These are phyloP conservation scores for Oegoconia quadripuncta DNA, from an alignment of 2,888 invertebrate genomes.

Conservation along the genomic window DNA sequence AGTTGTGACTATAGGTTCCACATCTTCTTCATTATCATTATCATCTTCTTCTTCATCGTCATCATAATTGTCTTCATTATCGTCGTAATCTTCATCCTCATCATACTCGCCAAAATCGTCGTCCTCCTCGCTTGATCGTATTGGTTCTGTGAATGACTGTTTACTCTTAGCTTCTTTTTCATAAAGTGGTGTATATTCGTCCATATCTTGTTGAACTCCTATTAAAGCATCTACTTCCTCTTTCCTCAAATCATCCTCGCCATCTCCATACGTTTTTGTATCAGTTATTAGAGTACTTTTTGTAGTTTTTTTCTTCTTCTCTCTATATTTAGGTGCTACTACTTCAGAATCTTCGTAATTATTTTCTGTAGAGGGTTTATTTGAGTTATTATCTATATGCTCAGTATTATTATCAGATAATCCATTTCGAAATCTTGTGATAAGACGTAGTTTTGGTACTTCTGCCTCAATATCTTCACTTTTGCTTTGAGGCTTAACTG, in stretches of 20 bases:
- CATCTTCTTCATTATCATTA: constrained; percentile 25
- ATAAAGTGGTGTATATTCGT: constrained; percentile 59
- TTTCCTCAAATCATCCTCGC: constrained; percentile 48
- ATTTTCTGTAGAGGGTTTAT: constrained; percentile 3
- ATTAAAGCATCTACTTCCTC: constrained; percentile 64
- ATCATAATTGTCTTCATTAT: constrained; percentile 26
- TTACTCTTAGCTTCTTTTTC: constrained; percentile 48
- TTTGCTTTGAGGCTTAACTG: constrained; percentile 27
- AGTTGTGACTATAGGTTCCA: constrained; percentile 30
- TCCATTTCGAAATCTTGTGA: constrained; percentile 54
- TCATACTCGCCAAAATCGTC: constrained; percentile 26
- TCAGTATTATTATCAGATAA: constrained; percentile 25
- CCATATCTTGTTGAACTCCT: constrained; percentile 54
- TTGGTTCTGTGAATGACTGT: constrained; percentile 15
- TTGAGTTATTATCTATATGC: constrained; percentile 16
- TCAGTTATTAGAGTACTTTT: constrained; percentile 70
- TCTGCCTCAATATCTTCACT: constrained; percentile 28
- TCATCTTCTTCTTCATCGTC: constrained; percentile 29
- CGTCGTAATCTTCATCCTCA: constrained; percentile 24
- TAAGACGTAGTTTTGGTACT: constrained; percentile 42
- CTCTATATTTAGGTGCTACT: constrained; percentile 48
- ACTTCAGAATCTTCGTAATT: constrained; percentile 18
- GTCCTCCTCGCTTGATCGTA: constrained; percentile 24
- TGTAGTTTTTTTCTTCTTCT: constrained; percentile 61
- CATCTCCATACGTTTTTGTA: constrained; percentile 60